Conservation (phyloP, 2,797 vertebrate genomes). For the Sciurus carolinensis region DNA sequence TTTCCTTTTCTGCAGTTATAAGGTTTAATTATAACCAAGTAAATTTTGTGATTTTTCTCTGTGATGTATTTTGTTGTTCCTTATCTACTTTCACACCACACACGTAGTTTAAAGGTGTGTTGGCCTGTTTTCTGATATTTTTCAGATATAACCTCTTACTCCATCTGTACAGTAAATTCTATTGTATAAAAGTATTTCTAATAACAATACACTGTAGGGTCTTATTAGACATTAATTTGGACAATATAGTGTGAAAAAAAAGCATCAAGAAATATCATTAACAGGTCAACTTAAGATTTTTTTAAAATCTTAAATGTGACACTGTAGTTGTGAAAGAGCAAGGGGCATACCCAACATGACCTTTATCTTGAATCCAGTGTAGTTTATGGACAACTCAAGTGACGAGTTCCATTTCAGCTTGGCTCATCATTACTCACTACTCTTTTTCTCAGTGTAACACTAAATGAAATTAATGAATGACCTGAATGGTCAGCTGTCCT, state of each 20-base stretch:
- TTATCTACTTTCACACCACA: background rate
- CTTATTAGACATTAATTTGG: background rate
- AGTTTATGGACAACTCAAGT: background rate
- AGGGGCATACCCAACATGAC: background rate
- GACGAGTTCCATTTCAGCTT: background rate
- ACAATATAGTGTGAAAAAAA: background rate
- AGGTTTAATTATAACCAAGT: background rate
- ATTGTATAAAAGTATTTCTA: background rate
- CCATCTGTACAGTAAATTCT: background rate
- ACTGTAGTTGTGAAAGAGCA: background rate
- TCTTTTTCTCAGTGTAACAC: background rate
- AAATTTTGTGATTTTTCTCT: conserved; percentile 29
- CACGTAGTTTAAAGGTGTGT: background rate
- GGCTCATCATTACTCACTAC: background rate
- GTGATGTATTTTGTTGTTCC: background rate
- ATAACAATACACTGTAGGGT: background rate
- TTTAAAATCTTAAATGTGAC: background rate
- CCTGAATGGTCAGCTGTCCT: background rate
- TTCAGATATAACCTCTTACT: background rate
- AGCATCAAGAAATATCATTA: background rate
- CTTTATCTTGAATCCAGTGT: background rate
- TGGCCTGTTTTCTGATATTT: background rate
- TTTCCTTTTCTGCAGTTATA: background rate
- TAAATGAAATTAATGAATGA: background rate
- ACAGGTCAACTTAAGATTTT: background rate